phyloP scores from a whole-genome alignment of 2,888 invertebrate genomes.

The Lasioglossum villosulum region DNA sequence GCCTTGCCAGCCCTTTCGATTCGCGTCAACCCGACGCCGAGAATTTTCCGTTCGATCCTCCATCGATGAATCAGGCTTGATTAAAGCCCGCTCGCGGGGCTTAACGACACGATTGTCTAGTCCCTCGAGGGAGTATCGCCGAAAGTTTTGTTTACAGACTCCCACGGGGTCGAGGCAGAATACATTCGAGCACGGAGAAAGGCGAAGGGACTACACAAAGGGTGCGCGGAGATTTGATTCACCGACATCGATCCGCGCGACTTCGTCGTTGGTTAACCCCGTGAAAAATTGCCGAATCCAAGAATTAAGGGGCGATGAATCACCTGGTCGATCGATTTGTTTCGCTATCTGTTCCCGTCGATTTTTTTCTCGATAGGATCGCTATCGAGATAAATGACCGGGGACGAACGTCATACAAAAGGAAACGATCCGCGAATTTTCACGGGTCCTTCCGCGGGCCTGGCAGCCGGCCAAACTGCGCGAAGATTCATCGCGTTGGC shows the following conservation, averaged over 20 bases:
- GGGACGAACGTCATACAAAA: not conserved
- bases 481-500: slow-evolving; percentile 14
- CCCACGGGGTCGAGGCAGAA: not conserved
- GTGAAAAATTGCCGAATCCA: slow-evolving; percentile 40
- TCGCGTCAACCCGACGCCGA: not conserved
- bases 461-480: slow-evolving; percentile 31
- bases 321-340: slow-evolving; percentile 35
- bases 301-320: slow-evolving; percentile 44
- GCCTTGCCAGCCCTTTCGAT: not conserved
- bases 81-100: slow-evolving; percentile 10
- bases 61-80: slow-evolving; percentile 33
- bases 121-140: not conserved
- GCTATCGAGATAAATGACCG: slow-evolving; percentile 38
- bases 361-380: slow-evolving; percentile 10
- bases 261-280: slow-evolving; percentile 17
- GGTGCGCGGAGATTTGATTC: not conserved
- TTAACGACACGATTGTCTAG: not conserved
- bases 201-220: not conserved
- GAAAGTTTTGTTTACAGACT: slow-evolving; percentile 2
- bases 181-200: not conserved
- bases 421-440: slow-evolving; percentile 44
- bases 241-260: not conserved
- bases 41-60: slow-evolving; percentile 15
- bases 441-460: slow-evolving; percentile 17
- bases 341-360: slow-evolving; percentile 26